These are phyloP conservation scores for Aratinga solstitialis DNA, from an alignment of 2,797 vertebrate genomes.

Conservation along the genomic window DNA sequence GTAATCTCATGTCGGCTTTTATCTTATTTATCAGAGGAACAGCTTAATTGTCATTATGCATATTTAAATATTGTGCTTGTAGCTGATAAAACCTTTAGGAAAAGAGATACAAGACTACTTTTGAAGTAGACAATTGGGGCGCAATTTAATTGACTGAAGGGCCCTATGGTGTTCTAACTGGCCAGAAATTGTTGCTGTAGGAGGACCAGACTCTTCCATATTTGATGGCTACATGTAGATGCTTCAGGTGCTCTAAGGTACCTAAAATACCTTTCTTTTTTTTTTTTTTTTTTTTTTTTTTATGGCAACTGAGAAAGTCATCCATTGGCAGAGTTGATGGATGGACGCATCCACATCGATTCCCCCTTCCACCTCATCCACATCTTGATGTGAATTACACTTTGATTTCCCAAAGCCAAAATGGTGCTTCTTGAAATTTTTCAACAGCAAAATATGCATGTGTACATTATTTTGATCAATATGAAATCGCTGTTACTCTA, in stretches of 20 bases:
- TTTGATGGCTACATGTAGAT: neutral
- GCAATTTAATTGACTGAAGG: neutral
- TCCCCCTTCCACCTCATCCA: neutral
- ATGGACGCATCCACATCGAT: neutral
- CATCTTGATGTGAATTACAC: neutral
- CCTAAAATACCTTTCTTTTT: neutral
- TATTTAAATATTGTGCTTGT: neutral
- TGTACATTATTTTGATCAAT: neutral
- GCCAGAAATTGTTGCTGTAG: neutral
- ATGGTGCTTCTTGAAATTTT: neutral
- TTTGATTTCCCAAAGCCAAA: neutral
- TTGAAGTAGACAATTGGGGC: neutral
- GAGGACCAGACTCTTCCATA: neutral
- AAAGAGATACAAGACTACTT: neutral
- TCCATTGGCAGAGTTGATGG: neutral
- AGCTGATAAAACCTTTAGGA: neutral
- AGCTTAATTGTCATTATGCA: neutral
- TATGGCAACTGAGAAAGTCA: neutral
- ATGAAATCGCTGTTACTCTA: neutral
- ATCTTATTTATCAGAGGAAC: neutral
- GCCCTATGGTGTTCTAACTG: neutral
- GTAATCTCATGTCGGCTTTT: neutral
- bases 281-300: neutral
- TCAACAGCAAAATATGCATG: neutral
- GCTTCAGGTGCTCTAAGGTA: neutral